Conservation (phyloP, 2,113 vertebrate genomes). For the Otolemur garnettii region DNA sequence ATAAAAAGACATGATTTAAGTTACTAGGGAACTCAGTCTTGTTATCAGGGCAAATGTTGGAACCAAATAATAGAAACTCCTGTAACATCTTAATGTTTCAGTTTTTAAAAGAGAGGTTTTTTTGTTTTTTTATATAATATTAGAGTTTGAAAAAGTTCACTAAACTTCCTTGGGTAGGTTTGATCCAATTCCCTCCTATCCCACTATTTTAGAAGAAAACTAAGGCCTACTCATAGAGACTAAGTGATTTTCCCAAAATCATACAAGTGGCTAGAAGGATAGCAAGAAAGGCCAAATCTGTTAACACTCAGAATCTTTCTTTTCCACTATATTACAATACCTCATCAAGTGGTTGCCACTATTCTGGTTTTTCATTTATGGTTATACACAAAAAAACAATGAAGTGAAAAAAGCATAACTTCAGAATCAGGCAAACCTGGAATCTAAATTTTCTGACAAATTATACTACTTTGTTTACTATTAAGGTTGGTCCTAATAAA, state of each 20-base stretch:
- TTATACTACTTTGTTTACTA: background rate
- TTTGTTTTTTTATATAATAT: background rate
- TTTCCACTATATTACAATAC: conserved; percentile 15
- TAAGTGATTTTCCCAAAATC: conserved; percentile 48
- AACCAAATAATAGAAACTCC: conserved; percentile 33
- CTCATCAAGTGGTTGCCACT: background rate
- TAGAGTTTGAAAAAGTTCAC: conserved; percentile 37
- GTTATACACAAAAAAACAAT: background rate
- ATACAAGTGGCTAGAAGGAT: conserved; percentile 6
- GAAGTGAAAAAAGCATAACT: background rate
- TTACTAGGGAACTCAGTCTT: conserved; percentile 46
- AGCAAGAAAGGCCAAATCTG: background rate
- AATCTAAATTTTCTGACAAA: conserved; percentile 48
- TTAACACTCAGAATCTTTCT: background rate
- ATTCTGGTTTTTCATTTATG: background rate
- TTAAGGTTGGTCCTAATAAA: conserved; percentile 39
- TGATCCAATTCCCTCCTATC: background rate
- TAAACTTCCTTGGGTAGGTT: background rate
- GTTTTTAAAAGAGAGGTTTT: conserved; percentile 27
- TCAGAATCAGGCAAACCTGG: conserved; percentile 1
- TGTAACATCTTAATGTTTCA: conserved; percentile 59
- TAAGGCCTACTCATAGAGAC: background rate
- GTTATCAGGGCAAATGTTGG: background rate
- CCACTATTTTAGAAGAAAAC: conserved; percentile 47
- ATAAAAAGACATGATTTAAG: conserved; percentile 42